Percentiles rank a stretch among this genome's conserved stretches.
phyloP scores from a whole-genome alignment of 2,797 vertebrate species.

The Onychomys torridus region DNA sequence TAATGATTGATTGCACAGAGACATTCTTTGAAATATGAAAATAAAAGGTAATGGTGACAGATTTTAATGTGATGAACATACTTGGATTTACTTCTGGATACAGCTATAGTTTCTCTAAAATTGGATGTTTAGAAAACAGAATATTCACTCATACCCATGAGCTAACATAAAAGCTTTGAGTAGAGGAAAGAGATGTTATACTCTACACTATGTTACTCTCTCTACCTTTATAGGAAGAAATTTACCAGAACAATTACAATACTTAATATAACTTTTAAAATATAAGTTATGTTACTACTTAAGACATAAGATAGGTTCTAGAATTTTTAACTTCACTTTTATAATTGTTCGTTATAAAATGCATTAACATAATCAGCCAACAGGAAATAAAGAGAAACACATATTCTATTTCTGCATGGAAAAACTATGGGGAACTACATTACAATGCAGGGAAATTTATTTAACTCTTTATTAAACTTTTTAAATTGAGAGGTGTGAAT shows the following conservation, averaged over 20 bases:
- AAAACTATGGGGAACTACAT: not conserved
- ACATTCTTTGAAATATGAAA: conserved; percentile 39
- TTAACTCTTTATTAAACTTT: conserved; percentile 35
- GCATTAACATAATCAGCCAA: not conserved
- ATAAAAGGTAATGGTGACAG: not conserved
- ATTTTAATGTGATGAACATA: conserved; percentile 36
- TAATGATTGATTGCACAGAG: conserved; percentile 30
- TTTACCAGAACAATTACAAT: not conserved
- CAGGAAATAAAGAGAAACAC: conserved; percentile 21
- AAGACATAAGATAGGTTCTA: not conserved
- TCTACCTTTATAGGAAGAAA: not conserved
- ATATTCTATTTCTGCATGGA: not conserved
- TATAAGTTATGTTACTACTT: not conserved
- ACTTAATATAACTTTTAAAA: not conserved
- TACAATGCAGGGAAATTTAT: not conserved
- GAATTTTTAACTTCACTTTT: not conserved
- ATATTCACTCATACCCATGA: not conserved
- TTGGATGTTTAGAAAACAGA: not conserved
- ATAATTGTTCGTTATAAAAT: conserved; percentile 40
- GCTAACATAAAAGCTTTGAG: not conserved
- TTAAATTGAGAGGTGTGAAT: not conserved
- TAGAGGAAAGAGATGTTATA: not conserved
- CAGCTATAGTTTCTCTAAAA: conserved; percentile 46
- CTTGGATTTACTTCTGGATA: conserved; percentile 4
- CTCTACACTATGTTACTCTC: not conserved